Evolutionary conservation across 2,113 vertebrate species (phyloP).

Genomic region (Theristicus caerulescens): DNA sequence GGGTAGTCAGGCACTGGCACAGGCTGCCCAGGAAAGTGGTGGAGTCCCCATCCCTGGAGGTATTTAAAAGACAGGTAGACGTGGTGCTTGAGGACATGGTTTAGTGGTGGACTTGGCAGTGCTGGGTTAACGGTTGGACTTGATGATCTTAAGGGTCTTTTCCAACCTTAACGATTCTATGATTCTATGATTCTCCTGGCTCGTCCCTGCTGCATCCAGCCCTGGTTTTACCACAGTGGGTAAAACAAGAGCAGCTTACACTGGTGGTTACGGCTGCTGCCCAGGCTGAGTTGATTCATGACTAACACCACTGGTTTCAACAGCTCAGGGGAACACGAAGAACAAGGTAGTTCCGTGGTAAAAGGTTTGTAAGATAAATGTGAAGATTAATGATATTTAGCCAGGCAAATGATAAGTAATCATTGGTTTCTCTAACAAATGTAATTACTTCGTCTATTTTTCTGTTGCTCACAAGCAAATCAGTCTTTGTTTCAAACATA

Average conservation of each 20-base stretch:
- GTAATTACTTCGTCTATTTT: not conserved
- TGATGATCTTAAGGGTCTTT: too few relatives aligned
- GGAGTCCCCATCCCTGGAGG: too few relatives aligned
- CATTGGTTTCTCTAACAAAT: not conserved
- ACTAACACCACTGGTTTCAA: rapidly evolving
- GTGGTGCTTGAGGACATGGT: too few relatives aligned
- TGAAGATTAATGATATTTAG: not conserved
- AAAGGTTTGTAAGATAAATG: not conserved
- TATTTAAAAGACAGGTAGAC: too few relatives aligned
- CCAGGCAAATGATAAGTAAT: not conserved
- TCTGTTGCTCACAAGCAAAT: not conserved
- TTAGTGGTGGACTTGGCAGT: too few relatives aligned
- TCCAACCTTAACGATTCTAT: too few relatives aligned
- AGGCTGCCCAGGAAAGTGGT: too few relatives aligned
- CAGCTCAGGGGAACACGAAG: not conserved
- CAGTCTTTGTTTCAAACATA: not conserved
- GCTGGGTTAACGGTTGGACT: too few relatives aligned
- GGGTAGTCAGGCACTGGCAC: too few relatives aligned
- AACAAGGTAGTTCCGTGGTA: not conserved
- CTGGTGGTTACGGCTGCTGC: not conserved
- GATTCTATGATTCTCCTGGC: not conserved
- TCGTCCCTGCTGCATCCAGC: not conserved
- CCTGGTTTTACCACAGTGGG: too few relatives aligned
- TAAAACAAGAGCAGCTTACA: not conserved
- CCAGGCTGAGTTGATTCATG: not conserved